Evolutionary conservation across 2,888 invertebrate species (phyloP).

Genomic region (Eledone cirrhosa): DNA sequence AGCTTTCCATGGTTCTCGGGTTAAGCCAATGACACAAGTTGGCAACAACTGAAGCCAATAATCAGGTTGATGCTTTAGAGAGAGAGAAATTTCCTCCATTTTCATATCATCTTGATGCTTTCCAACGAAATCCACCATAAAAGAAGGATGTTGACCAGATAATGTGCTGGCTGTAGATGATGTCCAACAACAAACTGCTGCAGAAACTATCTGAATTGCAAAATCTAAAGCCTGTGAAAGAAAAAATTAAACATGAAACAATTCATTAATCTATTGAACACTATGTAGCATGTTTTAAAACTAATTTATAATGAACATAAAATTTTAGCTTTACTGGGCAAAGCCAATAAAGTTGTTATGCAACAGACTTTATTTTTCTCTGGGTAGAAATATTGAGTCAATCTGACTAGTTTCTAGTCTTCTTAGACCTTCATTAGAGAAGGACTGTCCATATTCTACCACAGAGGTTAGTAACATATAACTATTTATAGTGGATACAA

Average conservation of each 20-base stretch:
- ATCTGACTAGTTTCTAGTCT: too few relatives aligned
- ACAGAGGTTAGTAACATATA: too few relatives aligned
- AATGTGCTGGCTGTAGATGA: slow-evolving; percentile 31
- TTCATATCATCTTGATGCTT: background rate
- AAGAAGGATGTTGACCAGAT: slow-evolving; percentile 36
- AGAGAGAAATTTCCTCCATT: slow-evolving; percentile 22
- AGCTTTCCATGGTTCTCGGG: slow-evolving; percentile 47
- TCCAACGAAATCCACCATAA: slow-evolving; percentile 29
- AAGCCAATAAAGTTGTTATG: too few relatives aligned
- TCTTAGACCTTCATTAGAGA: too few relatives aligned
- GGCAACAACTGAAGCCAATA: slow-evolving; percentile 31
- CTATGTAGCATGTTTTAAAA: background rate
- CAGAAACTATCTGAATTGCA: slow-evolving; percentile 39
- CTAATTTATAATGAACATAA: too few relatives aligned
- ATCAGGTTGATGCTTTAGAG: background rate
- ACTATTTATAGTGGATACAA: too few relatives aligned
- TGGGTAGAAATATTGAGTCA: too few relatives aligned
- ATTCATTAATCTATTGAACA: background rate
- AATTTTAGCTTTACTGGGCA: too few relatives aligned
- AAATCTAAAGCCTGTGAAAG: slow-evolving; percentile 40
- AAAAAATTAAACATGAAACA: slow-evolving; percentile 30
- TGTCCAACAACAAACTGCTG: slow-evolving; percentile 41
- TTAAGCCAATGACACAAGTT: slow-evolving; percentile 37
- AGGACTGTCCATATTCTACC: too few relatives aligned
- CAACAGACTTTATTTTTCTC: too few relatives aligned